A percentile compares a stretch with the other conserved stretches of the same genome.
Conservation (phyloP, 2,113 vertebrate species). For the Tor tambroides region DNA sequence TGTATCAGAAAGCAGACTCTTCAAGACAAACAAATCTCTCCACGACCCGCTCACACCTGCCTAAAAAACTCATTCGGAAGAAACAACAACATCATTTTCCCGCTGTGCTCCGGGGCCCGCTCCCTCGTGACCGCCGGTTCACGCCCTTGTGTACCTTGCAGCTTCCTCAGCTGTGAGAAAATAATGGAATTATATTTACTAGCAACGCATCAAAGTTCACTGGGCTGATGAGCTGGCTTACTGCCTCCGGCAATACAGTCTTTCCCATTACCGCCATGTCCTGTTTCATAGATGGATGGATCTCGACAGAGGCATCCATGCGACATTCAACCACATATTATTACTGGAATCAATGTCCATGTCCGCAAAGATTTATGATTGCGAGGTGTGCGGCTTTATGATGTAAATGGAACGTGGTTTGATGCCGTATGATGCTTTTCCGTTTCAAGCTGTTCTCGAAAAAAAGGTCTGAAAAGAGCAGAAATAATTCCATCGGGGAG, state of each 20-base stretch:
- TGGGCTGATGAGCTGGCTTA: constrained; percentile 78
- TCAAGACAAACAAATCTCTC: constrained; percentile 49
- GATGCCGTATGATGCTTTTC: background rate
- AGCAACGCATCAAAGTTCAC: constrained; percentile 79
- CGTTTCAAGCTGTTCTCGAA: background rate
- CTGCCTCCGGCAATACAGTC: constrained; percentile 78
- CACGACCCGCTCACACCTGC: constrained; percentile 64
- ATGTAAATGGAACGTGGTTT: constrained; percentile 53
- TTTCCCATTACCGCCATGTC: constrained; percentile 84
- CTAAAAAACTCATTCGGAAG: constrained; percentile 55
- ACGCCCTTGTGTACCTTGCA: constrained; percentile 62
- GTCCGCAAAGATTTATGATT: constrained; percentile 71
- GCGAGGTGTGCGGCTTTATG: background rate
- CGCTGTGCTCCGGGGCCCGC: constrained; percentile 47
- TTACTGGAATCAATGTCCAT: constrained; percentile 76
- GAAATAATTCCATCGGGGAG: background rate
- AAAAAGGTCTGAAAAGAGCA: background rate
- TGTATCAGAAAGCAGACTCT: background rate
- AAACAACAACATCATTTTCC: constrained; percentile 59
- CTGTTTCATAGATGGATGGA: constrained; percentile 83
- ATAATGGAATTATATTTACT: constrained; percentile 87
- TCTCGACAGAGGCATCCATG: constrained; percentile 61
- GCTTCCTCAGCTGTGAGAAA: constrained; percentile 84
- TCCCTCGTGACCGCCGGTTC: constrained; percentile 63
- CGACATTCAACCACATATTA: constrained; percentile 67